phyloP scores from a whole-genome alignment of 1,140 invertebrate genomes.

The Ceratina calcarata region DNA sequence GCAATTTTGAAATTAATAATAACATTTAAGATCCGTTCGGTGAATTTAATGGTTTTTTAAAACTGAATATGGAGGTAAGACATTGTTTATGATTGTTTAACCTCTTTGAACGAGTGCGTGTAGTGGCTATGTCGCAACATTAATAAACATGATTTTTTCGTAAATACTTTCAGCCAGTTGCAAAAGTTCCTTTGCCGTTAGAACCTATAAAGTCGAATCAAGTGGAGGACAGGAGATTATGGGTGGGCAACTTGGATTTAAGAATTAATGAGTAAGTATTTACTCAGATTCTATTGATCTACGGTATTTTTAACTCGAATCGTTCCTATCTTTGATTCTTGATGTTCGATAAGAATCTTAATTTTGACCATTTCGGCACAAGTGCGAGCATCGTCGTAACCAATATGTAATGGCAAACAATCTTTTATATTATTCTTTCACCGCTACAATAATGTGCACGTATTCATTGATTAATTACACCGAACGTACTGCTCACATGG shows the following conservation, averaged over 20 bases:
- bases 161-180: constrained; percentile 59
- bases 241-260: constrained; percentile 94
- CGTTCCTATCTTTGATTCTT: constrained; percentile 28
- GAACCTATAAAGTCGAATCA: constrained; percentile 82
- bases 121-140: background rate
- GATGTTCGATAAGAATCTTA: background rate
- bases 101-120: background rate
- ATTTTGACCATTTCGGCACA: background rate
- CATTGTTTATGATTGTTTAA: background rate
- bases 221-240: constrained; percentile 87
- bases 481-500: background rate
- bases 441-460: background rate
- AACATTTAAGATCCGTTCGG: constrained; percentile 33
- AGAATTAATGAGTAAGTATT: constrained; percentile 95
- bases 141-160: constrained; percentile 16
- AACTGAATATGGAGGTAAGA: constrained; percentile 62
- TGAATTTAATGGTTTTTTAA: constrained; percentile 37
- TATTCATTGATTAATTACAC: background rate
- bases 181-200: constrained; percentile 81
- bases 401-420: too few species aligned
- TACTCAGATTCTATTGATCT: constrained; percentile 37
- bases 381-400: constrained; percentile 2
- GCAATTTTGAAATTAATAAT: constrained; percentile 36
- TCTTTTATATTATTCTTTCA: background rate
- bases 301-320: constrained; percentile 9